Evolutionary conservation across 2,797 vertebrate species (phyloP).

Genomic region (Gephyroberyx darwinii): DNA sequence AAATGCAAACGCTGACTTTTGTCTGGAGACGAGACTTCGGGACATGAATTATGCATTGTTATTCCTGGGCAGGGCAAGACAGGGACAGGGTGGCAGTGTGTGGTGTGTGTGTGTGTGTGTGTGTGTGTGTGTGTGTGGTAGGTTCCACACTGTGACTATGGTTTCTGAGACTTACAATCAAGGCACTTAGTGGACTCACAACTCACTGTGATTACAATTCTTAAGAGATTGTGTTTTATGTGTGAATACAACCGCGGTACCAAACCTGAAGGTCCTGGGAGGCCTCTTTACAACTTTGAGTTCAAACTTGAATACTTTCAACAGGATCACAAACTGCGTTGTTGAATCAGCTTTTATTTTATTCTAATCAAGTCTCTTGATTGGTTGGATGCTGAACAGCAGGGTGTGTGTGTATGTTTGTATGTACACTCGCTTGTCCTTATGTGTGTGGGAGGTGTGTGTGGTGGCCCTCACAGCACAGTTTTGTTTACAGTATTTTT

Average conservation of each 20-base stretch:
- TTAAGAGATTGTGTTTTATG: constrained; percentile 13
- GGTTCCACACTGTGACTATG: constrained; percentile 16
- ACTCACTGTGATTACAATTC: constrained; percentile 26
- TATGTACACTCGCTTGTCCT: constrained; percentile 31
- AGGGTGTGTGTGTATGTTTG: constrained; percentile 9
- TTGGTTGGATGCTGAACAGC: constrained; percentile 33
- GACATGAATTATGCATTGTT: constrained; percentile 82
- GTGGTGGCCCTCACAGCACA: constrained; percentile 54
- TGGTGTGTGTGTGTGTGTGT: constrained; percentile 37
- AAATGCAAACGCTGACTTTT: constrained; percentile 81
- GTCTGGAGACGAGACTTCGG: constrained; percentile 78
- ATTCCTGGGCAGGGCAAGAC: constrained; percentile 78
- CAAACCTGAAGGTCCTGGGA: constrained; percentile 23
- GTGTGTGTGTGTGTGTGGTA: constrained; percentile 14
- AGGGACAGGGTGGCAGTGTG: constrained; percentile 69
- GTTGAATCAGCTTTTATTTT: constrained; percentile 30
- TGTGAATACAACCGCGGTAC: constrained; percentile 20
- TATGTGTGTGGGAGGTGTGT: constrained; percentile 35
- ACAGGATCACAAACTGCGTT: constrained; percentile 27
- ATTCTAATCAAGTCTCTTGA: constrained; percentile 32
- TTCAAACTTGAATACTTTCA: constrained; percentile 27
- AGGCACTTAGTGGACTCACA: constrained; percentile 17
- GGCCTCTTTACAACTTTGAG: constrained; percentile 24
- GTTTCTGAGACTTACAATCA: constrained; percentile 36
- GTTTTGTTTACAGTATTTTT: constrained; percentile 61